Conservation (phyloP, 2,113 vertebrate species). For the Marcusenius ussheri region DNA sequence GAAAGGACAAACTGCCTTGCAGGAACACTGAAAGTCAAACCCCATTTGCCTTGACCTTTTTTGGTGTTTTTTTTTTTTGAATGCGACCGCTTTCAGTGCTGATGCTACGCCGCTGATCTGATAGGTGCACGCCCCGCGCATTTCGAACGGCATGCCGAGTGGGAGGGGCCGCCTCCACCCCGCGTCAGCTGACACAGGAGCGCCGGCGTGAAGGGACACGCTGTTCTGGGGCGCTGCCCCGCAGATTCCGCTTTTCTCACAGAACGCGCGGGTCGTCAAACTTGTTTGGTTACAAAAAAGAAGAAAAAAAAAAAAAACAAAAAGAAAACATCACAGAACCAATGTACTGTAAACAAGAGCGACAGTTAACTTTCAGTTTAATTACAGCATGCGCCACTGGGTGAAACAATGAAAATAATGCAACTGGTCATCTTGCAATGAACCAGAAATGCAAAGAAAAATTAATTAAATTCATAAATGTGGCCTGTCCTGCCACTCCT, state of each 20-base stretch:
- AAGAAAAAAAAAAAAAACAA: neutral
- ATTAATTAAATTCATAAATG: neutral
- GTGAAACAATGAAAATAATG: neutral
- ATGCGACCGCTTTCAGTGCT: neutral
- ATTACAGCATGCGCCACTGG: neutral
- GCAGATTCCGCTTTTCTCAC: neutral
- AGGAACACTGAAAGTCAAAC: neutral
- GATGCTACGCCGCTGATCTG: neutral
- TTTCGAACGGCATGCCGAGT: neutral
- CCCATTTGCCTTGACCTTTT: neutral
- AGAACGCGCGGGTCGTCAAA: neutral
- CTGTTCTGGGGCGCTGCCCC: neutral
- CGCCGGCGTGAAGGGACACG: neutral
- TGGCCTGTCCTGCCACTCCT: neutral
- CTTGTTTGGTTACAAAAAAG: conserved; percentile 6
- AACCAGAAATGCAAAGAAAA: neutral
- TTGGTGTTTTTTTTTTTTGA: neutral
- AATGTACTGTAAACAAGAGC: neutral
- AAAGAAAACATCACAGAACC: neutral
- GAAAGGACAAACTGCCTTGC: neutral
- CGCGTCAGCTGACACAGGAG: neutral
- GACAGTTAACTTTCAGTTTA: conserved; percentile 11
- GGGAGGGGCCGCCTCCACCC: neutral
- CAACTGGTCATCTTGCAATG: neutral
- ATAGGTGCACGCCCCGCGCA: neutral